phyloP scores from a whole-genome alignment of 2,888 invertebrate species.

The Eupithecia subumbrata region DNA sequence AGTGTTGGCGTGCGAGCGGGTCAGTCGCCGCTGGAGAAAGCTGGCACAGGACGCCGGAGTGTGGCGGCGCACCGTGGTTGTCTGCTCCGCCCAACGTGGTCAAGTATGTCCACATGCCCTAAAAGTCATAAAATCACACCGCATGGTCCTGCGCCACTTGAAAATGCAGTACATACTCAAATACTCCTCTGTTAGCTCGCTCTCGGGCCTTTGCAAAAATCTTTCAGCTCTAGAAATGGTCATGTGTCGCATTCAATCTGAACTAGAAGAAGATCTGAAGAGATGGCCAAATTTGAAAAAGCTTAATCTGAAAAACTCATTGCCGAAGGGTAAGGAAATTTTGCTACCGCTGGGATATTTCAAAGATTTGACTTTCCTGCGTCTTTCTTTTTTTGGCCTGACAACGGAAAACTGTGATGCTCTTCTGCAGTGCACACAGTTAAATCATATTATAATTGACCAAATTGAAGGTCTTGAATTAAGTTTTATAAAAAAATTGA shows the following conservation, averaged over 20 bases:
- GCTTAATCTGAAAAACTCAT: constrained; percentile 72
- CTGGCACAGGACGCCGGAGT: constrained; percentile 62
- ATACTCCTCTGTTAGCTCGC: constrained; percentile 62
- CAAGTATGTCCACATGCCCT: constrained; percentile 64
- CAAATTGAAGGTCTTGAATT: constrained; percentile 69
- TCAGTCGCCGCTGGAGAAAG: constrained; percentile 70
- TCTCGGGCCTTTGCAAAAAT: constrained; percentile 66
- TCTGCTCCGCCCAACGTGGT: constrained; percentile 71
- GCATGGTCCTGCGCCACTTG: constrained; percentile 61
- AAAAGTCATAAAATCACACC: constrained; percentile 63
- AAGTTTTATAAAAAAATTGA: constrained; percentile 64
- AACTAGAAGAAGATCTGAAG: constrained; percentile 64
- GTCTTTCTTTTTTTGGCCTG: constrained; percentile 75
- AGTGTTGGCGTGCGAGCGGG: constrained; percentile 66
- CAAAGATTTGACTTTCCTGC: constrained; percentile 62
- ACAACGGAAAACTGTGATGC: constrained; percentile 63
- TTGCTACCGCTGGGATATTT: constrained; percentile 66
- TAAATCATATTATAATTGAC: constrained; percentile 72
- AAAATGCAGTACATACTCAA: constrained; percentile 73
- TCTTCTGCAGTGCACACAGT: constrained; percentile 64
- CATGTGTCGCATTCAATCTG: constrained; percentile 72
- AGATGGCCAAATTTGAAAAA: constrained; percentile 69
- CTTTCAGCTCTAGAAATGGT: constrained; percentile 70
- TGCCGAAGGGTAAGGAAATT: constrained; percentile 57
- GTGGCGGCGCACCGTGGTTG: constrained; percentile 66